Percentiles rank a stretch among this genome's conserved stretches.
Evolutionary conservation across 2,113 vertebrate species (phyloP).

Genomic region (Microcebus griseorufus): DNA sequence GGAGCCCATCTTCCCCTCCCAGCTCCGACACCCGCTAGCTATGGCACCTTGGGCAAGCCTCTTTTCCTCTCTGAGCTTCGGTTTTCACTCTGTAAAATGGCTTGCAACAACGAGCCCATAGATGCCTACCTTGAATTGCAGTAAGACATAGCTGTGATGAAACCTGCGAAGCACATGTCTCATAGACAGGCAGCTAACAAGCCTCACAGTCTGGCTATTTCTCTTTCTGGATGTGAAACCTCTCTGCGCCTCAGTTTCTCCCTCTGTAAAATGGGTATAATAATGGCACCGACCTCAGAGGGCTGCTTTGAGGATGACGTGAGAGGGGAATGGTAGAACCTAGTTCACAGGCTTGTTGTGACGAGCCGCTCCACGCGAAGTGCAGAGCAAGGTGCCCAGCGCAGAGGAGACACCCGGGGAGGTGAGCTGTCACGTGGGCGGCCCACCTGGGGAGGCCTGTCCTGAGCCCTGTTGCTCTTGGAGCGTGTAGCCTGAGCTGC

Average conservation of each 20-base stretch:
- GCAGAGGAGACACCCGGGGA: neutral
- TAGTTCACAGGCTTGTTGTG: neutral
- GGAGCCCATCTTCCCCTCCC: neutral
- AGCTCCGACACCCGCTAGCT: neutral
- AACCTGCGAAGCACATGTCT: neutral
- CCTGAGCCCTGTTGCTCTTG: neutral
- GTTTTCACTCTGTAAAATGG: neutral
- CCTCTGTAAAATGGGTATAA: neutral
- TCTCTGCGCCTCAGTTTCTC: neutral
- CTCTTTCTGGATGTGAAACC: rapidly evolving
- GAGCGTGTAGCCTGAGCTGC: neutral
- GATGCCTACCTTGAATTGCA: rapidly evolving
- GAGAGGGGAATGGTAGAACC: rapidly evolving
- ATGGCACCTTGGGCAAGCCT: too few relatives aligned
- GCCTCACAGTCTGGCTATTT: neutral
- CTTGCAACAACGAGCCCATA: neutral
- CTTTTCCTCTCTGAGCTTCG: neutral
- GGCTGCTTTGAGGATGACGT: neutral
- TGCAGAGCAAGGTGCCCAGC: neutral
- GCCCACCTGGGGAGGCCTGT: neutral
- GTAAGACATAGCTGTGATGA: neutral
- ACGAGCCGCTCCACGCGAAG: rapidly evolving
- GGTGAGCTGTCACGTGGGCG: rapidly evolving
- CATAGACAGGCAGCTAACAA: neutral
- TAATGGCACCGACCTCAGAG: neutral